Evolutionary conservation across 2,797 vertebrate species (phyloP), one percentile per base, ranked within the genome.

Genomic region (Cossypha caffra): DNA sequence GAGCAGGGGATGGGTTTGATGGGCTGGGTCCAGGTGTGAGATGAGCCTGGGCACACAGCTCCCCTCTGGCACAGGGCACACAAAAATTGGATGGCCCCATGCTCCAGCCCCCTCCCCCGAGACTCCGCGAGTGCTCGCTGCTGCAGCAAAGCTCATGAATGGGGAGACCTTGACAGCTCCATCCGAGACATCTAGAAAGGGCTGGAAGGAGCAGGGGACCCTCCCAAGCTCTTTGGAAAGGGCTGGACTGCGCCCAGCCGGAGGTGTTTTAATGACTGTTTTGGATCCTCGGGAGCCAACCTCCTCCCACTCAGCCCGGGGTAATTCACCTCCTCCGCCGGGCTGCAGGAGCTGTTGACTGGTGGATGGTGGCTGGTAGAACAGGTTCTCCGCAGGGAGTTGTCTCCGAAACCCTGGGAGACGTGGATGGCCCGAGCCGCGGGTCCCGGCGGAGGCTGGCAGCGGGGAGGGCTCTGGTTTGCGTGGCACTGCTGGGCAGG

Each of bases 361-460:
- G 95, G 87, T 57, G 78, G 92, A 73, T 93, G 40, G 96, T 0
- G 77, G 97, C 97, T 86, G 96, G 97, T 95, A 90, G 64, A 97
- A 97, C 97, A 88, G 97, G 97, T 97, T 95, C 93, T 88, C 37
- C 3, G 59, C 62, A 92, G 97, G 97, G 96, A 96, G 97, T 95
- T 96, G 97, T 75, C 97, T 95, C 95, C 1, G 16, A 94, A 96
- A 93, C 84, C 88, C 88, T 87, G 96, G 66, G 90, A 96, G 96
- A 83, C 90, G 89, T 87, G 96, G 84, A 90, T 85, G 86, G 76
- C 38, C 77, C 9, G 50, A 74, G 84, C 92, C 31, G 6, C 25
- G 38, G 90, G 74, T 93, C 94, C 76, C 48, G 9, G 64, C 83
- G 10, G 95, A 42, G 83, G 81, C 91, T 74, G 91, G 87, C 57